Base-by-base conservation (phyloP, 2,888 invertebrate genomes). In the Nephrotoma flavescens region DNA sequence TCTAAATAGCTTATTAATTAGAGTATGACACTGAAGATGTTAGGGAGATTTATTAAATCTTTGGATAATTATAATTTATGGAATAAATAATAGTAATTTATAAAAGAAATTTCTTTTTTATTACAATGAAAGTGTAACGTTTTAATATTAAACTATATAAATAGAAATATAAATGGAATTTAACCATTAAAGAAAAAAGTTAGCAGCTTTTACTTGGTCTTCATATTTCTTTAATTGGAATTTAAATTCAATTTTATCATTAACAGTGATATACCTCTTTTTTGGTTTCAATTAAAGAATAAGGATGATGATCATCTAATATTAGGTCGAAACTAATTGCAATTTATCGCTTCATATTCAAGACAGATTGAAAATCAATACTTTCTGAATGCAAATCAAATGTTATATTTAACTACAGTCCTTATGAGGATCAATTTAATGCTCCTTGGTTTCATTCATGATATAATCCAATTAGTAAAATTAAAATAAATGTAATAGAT, bases 121-220 rank as follows among this genome's bases (percentile, higher is more conserved):
- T 83, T 83, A 83, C 41, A 83, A 19, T 83, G 83, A 83, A 83
- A 83, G 19, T 83, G 41, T 83, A 83, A 83, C 41, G 83, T 83
- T 83, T 83, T 83, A 19, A 19, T 83, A 41, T 83, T 19, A 19
- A 19, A 19, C 19, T 83, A 57, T 19, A 57, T 57, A 57, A 57
- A 57, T 83, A 83, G 41, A 83, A 83, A 41, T 19, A 83, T 83
- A 83, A 83, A 83, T 83, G 83, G 83, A 83, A 19, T 83, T 83
- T 83, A 83, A 83, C 19, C 19, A 91, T 93, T 93, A 93, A 91
- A 89, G 90, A 92, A 91, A 92, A 92, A 93, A 94, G 93, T 94
- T 94, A 94, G 94, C 93, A 94, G 94, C 94, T 94, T 93, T 91
- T 89, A 89, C 89, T 90, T 91, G 92, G 91, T 9, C 19, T 7